phyloP scores from a whole-genome alignment of 2,113 vertebrate genomes.

The Oncorhynchus nerka region DNA sequence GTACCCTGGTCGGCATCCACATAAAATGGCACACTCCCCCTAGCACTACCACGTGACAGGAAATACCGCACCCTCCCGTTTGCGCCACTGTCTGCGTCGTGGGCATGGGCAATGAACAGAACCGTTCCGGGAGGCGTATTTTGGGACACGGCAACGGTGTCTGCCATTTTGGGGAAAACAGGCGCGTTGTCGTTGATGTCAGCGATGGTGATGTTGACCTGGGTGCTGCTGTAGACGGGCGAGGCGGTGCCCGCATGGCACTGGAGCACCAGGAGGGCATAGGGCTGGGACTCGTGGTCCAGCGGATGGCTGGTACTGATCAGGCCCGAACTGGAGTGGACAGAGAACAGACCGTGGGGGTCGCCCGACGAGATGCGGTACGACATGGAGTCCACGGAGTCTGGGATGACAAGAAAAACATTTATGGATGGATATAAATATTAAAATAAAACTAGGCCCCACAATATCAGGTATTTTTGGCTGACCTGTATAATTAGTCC shows the following conservation, averaged over 20 bases:
- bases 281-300: conserved; percentile 81
- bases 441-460: background rate
- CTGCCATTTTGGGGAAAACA: conserved; percentile 66
- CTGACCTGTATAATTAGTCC: no score
- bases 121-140: conserved; percentile 76
- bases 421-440: background rate
- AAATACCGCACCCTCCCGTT: conserved; percentile 82
- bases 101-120: conserved; percentile 84
- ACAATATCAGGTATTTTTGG: background rate
- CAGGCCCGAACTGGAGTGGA: conserved; percentile 80
- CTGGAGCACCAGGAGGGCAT: conserved; percentile 78
- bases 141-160: conserved; percentile 69
- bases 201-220: conserved; percentile 80
- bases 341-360: conserved; percentile 75
- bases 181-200: conserved; percentile 89
- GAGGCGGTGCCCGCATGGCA: conserved; percentile 70
- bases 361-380: conserved; percentile 88
- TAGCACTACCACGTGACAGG: conserved; percentile 55
- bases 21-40: conserved; percentile 58
- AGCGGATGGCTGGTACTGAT: conserved; percentile 75
- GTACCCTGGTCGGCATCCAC: conserved; percentile 77
- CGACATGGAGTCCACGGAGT: conserved; percentile 73
- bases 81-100: conserved; percentile 82
- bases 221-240: conserved; percentile 76
- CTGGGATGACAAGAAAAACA: conserved; percentile 37